Evolutionary conservation across 2,113 vertebrate genomes (phyloP).

Genomic region (Steatornis caripensis): DNA sequence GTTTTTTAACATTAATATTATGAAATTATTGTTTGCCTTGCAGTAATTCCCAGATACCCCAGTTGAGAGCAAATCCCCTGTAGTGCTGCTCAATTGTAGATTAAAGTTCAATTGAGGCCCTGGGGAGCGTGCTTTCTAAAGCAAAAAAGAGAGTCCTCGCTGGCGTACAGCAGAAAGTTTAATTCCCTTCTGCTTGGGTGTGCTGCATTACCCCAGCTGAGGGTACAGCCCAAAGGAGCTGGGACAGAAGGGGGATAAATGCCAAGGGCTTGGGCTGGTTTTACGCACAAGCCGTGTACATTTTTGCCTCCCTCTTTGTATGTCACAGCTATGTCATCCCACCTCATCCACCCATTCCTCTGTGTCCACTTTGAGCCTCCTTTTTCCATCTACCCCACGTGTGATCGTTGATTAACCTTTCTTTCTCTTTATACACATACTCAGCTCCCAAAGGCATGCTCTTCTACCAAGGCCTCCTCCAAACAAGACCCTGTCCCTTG

Average conservation of each 20-base stretch:
- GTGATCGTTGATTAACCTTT: neutral
- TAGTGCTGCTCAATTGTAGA: neutral
- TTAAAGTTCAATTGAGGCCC: neutral
- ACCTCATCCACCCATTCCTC: neutral
- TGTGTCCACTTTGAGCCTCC: neutral
- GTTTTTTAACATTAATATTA: neutral
- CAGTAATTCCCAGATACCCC: slow-evolving; percentile 14
- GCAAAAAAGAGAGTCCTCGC: neutral
- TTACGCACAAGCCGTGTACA: fast-evolving
- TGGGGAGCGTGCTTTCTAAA: neutral
- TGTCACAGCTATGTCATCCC: neutral
- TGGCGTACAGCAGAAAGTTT: neutral
- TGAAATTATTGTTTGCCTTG: slow-evolving; percentile 27
- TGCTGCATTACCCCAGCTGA: neutral
- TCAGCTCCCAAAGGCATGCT: neutral
- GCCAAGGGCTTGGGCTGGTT: neutral
- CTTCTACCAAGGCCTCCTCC: neutral
- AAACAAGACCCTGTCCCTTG: neutral
- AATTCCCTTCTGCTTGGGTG: neutral
- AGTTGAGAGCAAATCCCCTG: neutral
- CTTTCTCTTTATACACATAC: neutral
- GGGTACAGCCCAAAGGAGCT: neutral
- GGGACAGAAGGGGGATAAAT: neutral
- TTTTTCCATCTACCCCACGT: neutral
- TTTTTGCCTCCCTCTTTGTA: neutral